Conservation (phyloP, 1,140 invertebrate genomes). For the Aphidius ervi region DNA sequence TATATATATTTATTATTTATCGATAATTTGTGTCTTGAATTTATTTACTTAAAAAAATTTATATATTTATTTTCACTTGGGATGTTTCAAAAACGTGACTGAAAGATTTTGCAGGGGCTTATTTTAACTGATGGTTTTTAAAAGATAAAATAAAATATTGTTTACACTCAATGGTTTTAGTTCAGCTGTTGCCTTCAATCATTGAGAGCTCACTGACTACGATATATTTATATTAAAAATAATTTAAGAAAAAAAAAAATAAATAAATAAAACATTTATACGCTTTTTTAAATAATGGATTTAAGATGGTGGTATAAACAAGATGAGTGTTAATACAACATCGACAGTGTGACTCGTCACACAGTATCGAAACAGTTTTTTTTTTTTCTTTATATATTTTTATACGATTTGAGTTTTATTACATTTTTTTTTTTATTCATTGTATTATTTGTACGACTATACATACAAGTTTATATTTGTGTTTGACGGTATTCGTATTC, state of each 20-base stretch:
- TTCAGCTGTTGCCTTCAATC: conserved; percentile 9
- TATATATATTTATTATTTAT: not conserved
- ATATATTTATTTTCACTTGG: too few relatives aligned
- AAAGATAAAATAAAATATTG: conserved; percentile 6
- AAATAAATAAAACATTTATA: conserved; percentile 9
- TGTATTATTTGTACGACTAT: not conserved
- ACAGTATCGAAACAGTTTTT: conserved; percentile 26
- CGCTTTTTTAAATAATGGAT: conserved; percentile 1
- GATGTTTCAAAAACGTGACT: too few relatives aligned
- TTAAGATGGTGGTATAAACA: not conserved
- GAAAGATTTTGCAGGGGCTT: too few relatives aligned
- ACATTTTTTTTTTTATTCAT: not conserved
- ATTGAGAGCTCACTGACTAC: not conserved
- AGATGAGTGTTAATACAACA: conserved; percentile 17
- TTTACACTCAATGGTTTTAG: not conserved
- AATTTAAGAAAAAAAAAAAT: not conserved
- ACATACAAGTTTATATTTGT: too few relatives aligned
- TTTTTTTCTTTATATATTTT: conserved; percentile 7
- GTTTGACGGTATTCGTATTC: too few relatives aligned
- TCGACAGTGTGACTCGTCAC: conserved; percentile 18
- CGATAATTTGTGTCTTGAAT: too few relatives aligned
- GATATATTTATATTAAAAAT: not conserved
- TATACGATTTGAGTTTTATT: conserved; percentile 9
- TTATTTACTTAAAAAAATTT: too few relatives aligned
- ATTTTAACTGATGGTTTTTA: too few relatives aligned